Percentiles rank a stretch among this genome's conserved stretches.
phyloP scores from a whole-genome alignment of 2,888 invertebrate species.

The Plutella xylostella region DNA sequence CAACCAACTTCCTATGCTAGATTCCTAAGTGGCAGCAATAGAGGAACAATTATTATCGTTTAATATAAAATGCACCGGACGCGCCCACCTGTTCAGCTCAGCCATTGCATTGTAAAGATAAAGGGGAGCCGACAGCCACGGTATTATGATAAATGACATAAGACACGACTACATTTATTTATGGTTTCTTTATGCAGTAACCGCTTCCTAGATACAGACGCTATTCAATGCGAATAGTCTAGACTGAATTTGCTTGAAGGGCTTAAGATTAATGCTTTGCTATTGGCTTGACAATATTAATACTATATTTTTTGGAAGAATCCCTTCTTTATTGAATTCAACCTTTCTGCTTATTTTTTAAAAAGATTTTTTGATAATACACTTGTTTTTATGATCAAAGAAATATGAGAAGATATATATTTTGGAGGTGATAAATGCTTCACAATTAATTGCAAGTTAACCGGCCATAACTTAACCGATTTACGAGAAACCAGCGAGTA shows the following conservation, averaged over 20 bases:
- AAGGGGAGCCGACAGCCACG: constrained; percentile 39
- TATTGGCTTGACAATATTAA: constrained; percentile 37
- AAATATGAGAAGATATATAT: too few relatives aligned
- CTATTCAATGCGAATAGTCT: constrained; percentile 5
- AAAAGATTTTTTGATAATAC: too few relatives aligned
- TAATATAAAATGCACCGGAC: not conserved
- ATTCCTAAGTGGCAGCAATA: not conserved
- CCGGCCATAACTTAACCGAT: constrained; percentile 40
- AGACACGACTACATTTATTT: constrained; percentile 35
- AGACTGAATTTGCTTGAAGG: not conserved
- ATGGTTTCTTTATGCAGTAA: constrained; percentile 20
- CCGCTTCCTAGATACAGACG: constrained; percentile 17
- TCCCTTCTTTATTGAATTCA: too few relatives aligned
- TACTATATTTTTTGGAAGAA: too few relatives aligned
- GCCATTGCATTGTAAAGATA: constrained; percentile 33
- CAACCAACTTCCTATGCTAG: not conserved
- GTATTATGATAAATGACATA: constrained; percentile 55
- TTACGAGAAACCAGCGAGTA: constrained; percentile 46
- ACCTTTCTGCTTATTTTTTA: too few relatives aligned
- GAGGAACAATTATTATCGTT: constrained; percentile 4
- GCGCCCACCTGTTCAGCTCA: constrained; percentile 37
- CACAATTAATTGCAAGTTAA: constrained; percentile 43
- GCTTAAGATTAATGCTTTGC: not conserved
- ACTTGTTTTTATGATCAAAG: too few relatives aligned
- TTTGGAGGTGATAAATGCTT: too few relatives aligned